These are phyloP conservation scores for Chelonus formosanus DNA, from an alignment of 2,888 invertebrate genomes.

Conservation along the genomic window DNA sequence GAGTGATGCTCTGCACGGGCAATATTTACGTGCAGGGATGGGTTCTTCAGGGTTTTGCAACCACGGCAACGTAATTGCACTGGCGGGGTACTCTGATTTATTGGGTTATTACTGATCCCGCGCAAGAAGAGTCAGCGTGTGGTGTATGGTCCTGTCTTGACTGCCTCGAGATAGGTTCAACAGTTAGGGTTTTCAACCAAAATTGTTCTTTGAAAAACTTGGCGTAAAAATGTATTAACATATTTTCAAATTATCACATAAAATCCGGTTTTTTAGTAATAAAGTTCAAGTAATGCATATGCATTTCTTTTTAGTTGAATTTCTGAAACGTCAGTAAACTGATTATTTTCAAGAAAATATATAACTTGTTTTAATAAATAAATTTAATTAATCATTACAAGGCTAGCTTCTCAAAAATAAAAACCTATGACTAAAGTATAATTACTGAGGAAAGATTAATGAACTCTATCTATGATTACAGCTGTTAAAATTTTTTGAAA, in stretches of 20 bases:
- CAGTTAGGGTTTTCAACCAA: conserved; percentile 13
- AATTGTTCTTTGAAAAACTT: conserved; percentile 35
- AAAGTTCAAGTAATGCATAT: too few species aligned
- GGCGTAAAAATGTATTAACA: conserved; percentile 3
- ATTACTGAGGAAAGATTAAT: too few species aligned
- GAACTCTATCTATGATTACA: too few species aligned
- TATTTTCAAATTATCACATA: conserved; percentile 18
- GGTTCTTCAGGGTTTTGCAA: conserved; percentile 44
- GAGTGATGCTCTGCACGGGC: conserved; percentile 45
- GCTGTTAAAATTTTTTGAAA: too few species aligned
- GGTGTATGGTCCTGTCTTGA: conserved; percentile 45
- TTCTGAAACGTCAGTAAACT: too few species aligned
- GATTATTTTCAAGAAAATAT: too few species aligned
- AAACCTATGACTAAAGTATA: too few species aligned
- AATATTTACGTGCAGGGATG: conserved; percentile 62
- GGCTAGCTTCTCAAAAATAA: too few species aligned
- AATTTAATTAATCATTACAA: too few species aligned
- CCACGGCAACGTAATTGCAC: conserved; percentile 59
- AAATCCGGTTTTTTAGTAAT: conserved; percentile 25
- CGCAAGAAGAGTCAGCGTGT: conserved; percentile 49
- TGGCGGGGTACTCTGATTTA: conserved; percentile 59
- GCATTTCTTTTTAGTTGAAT: too few species aligned
- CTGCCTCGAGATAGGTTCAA: neutral
- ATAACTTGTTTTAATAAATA: too few species aligned
- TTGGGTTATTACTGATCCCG: conserved; percentile 62